phyloP scores from a whole-genome alignment of 2,888 invertebrate species.

The Ichneumoninae sp. region DNA sequence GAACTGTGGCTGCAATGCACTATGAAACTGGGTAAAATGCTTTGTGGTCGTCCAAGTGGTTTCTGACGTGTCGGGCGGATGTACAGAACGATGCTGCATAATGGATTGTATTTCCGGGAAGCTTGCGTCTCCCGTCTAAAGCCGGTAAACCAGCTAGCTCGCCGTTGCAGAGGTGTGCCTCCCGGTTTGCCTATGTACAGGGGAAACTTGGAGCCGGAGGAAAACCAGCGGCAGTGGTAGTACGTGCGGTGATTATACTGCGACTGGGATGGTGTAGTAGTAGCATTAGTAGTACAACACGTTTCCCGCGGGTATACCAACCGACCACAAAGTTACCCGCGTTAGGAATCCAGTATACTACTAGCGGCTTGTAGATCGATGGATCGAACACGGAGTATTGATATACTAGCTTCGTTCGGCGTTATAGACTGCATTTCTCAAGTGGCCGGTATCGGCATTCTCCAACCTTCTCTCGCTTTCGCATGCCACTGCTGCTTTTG shows the following conservation, averaged over 20 bases:
- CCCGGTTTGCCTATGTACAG: background rate
- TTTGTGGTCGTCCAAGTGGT: constrained; percentile 24
- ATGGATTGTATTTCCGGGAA: constrained; percentile 57
- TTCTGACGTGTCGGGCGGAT: constrained; percentile 39
- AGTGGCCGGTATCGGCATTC: constrained; percentile 22
- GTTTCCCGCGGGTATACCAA: background rate
- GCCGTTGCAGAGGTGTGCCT: background rate
- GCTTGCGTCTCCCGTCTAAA: background rate
- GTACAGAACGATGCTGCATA: constrained; percentile 44
- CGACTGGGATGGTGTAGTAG: background rate
- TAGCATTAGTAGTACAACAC: constrained; percentile 2
- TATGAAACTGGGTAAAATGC: background rate
- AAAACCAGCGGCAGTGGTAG: constrained; percentile 9
- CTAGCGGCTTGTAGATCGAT: constrained; percentile 15
- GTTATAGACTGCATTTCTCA: background rate
- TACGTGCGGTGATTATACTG: background rate
- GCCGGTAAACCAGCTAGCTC: constrained; percentile 5
- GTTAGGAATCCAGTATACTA: constrained; percentile 16
- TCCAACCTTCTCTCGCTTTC: constrained; percentile 20
- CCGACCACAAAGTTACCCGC: constrained; percentile 23
- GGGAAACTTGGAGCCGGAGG: constrained; percentile 24
- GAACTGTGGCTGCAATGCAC: background rate
- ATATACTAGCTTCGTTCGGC: constrained; percentile 10
- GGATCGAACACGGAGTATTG: constrained; percentile 22
- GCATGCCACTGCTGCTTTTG: constrained; percentile 6